A percentile compares a stretch with the other conserved stretches of the same genome.
Conservation (phyloP, 1,140 invertebrate genomes). For the Aporrectodea caliginosa region DNA sequence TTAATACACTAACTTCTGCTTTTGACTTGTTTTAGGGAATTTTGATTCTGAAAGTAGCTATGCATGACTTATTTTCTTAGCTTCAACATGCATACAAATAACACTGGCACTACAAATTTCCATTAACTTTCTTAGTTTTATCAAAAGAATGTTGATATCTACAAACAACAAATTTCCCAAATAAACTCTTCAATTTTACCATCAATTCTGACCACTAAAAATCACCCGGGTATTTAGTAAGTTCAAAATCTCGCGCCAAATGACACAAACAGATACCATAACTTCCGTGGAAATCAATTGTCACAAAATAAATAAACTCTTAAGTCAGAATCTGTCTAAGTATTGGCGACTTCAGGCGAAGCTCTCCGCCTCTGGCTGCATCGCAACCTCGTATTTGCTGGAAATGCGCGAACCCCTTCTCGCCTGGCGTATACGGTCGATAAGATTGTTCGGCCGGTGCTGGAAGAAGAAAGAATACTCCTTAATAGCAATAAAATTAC, state of each 20-base stretch:
- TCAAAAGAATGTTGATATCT: background rate
- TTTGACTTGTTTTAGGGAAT: no score
- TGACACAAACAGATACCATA: background rate
- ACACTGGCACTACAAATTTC: no score
- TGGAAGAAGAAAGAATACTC: background rate
- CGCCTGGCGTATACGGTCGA: background rate
- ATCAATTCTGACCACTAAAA: background rate
- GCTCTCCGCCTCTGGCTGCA: conserved; percentile 14
- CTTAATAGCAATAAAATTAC: background rate
- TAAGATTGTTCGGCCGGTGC: conserved; percentile 9
- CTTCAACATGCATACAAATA: no score
- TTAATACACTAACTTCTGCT: no score
- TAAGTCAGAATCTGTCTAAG: no score
- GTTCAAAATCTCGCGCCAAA: background rate
- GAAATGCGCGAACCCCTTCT: background rate
- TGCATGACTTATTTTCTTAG: no score
- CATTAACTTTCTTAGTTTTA: no score
- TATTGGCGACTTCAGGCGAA: background rate
- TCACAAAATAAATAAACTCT: background rate
- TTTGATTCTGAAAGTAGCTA: no score
- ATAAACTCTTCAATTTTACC: background rate
- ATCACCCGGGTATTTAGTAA: background rate
- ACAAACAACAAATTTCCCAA: background rate
- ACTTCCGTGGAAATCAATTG: background rate
- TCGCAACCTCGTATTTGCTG: conserved; percentile 13